phyloP scores from a whole-genome alignment of 2,797 vertebrate genomes.

The Coccyzus lansbergi region DNA sequence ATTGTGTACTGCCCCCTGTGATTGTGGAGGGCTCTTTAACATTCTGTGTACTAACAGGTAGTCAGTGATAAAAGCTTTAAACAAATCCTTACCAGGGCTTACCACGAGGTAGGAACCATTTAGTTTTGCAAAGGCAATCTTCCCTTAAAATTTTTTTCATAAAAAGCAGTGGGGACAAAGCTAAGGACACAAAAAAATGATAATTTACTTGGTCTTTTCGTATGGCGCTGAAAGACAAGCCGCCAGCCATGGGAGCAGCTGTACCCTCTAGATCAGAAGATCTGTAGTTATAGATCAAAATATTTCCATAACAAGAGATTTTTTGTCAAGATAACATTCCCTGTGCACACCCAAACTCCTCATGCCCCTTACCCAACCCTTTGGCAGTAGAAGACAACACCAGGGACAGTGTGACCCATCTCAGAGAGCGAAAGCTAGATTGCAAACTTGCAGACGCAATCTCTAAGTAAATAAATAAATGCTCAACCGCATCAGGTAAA shows the following conservation, averaged over 20 bases:
- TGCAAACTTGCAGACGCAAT: neutral
- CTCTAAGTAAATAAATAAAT: neutral
- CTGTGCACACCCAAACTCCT: neutral
- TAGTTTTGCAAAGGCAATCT: neutral
- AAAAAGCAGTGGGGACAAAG: neutral
- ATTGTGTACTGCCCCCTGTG: constrained; percentile 42
- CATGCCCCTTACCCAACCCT: neutral
- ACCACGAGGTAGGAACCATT: neutral
- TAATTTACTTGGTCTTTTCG: neutral
- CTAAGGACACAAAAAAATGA: neutral
- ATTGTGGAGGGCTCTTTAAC: constrained; percentile 32
- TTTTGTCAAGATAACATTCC: neutral
- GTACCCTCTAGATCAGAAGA: neutral
- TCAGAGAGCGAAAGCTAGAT: neutral
- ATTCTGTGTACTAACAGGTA: constrained; percentile 70
- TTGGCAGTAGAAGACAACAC: neutral
- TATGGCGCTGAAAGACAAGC: neutral
- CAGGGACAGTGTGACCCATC: accelerated
- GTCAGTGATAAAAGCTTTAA: constrained; percentile 20
- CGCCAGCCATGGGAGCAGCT: neutral
- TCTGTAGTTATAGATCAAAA: neutral
- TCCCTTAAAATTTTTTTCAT: neutral
- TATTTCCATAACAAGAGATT: neutral
- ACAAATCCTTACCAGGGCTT: neutral
- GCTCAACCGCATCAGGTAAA: neutral